phyloP scores from a whole-genome alignment of 2,888 invertebrate genomes.

The Eristalinus sepulchralis region DNA sequence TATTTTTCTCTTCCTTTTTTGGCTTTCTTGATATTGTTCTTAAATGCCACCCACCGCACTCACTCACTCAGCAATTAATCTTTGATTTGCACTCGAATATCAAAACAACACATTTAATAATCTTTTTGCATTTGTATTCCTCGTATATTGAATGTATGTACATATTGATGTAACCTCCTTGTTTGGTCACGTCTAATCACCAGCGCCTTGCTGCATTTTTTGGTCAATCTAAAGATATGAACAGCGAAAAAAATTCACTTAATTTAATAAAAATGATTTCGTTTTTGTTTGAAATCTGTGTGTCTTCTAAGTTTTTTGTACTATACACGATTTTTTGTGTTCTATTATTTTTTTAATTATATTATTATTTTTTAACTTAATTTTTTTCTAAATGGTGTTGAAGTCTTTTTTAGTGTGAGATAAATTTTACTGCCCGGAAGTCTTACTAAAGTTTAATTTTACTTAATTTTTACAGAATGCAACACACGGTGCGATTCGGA shows the following conservation, averaged over 20 bases:
- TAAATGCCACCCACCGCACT: slow-evolving; percentile 32
- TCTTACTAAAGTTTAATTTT: slow-evolving; percentile 54
- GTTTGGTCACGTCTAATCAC: slow-evolving; percentile 51
- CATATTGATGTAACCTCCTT: slow-evolving; percentile 18
- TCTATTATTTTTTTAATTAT: slow-evolving; percentile 26
- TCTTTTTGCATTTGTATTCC: slow-evolving; percentile 51
- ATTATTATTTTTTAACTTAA: slow-evolving; percentile 35
- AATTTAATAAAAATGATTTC: slow-evolving; percentile 27
- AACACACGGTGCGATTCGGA: slow-evolving; percentile 81
- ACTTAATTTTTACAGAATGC: slow-evolving; percentile 80
- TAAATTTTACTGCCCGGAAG: background rate
- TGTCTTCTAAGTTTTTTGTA: slow-evolving; percentile 63
- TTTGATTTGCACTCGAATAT: slow-evolving; percentile 58
- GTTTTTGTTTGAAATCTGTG: slow-evolving; percentile 44
- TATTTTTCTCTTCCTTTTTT: slow-evolving; percentile 1
- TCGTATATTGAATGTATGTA: background rate
- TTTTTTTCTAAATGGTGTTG: slow-evolving; percentile 50
- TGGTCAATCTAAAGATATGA: slow-evolving; percentile 8
- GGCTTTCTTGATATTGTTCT: slow-evolving; percentile 68
- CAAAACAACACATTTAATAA: slow-evolving; percentile 44
- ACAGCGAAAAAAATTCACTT: slow-evolving; percentile 20
- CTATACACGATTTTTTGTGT: slow-evolving; percentile 62
- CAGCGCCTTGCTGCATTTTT: slow-evolving; percentile 47
- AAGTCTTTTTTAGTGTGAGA: slow-evolving; percentile 37
- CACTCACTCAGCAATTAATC: slow-evolving; percentile 48